Base-by-base conservation (phyloP, 2,113 vertebrate species). In the Oreochromis spilurus region DNA sequence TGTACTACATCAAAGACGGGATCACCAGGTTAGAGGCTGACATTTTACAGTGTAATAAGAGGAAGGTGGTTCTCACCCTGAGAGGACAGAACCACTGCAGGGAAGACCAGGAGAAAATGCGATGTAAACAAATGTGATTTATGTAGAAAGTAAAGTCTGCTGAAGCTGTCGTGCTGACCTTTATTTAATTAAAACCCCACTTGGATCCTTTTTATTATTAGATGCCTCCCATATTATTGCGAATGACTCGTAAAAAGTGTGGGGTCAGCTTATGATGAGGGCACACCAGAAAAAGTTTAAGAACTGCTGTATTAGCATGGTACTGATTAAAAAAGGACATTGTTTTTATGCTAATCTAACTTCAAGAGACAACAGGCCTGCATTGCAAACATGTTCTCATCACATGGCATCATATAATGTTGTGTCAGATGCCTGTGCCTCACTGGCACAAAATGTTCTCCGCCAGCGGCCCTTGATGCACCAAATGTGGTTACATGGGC, bases 1-100 rank as follows among this genome's bases (percentile, higher is more conserved):
- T 99, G 29, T 99, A 99, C 95, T 99, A 99, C 93, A 99, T 99
- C 90, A 99, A 99, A 96, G 99, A 99, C 0, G 99, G 98, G 13
- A 96, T 97, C 60, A 99, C 99, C 79, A 98, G 98, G 98, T 99
- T 78, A 94, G 95, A 85, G 6, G 13, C 9, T 72, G 31, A 84
- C 34, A 50, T 65, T 84, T 67, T 72, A 54, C 4, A 4, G 3
- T 6, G 10, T 40, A 65, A 57, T 57, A 11, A 75, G 67, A 19
- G 40, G 67, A 48, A 72, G 40, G 67, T 1, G 24, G 24, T 29
- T 75, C 43, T 75, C 24, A 29, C 24, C 24, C 40, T 75, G 43
- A 43, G 70, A 29, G 40, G 40, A 75, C 43, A 48, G 45, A 75
- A 43, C 9, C 70, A 75, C 43, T 75, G 70, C 70, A 48, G 67